phyloP scores from a whole-genome alignment of 2,113 vertebrate species.

The Platichthys flesus region DNA sequence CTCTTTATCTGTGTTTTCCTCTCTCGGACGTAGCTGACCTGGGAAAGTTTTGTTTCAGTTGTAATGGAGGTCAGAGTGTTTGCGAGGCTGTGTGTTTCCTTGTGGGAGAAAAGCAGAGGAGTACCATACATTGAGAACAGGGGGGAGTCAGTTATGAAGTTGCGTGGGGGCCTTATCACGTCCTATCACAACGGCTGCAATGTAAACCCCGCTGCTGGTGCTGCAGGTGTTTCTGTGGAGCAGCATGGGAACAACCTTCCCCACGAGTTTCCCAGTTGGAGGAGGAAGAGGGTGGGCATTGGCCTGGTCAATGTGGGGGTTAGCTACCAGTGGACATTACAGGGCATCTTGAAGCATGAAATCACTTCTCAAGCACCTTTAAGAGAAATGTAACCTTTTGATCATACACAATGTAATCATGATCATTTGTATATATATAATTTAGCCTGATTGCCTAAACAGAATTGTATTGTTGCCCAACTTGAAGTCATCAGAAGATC shows the following conservation, averaged over 20 bases:
- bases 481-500: no score
- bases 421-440: no score
- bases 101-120: slow-evolving; percentile 57
- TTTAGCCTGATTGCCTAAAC: no score
- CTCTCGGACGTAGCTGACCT: slow-evolving; percentile 67
- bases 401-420: no score
- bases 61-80: slow-evolving; percentile 78
- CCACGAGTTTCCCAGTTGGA: slow-evolving; percentile 67
- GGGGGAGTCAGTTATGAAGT: slow-evolving; percentile 52
- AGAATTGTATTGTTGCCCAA: no score
- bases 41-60: slow-evolving; percentile 78
- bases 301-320: slow-evolving; percentile 1
- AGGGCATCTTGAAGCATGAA: slow-evolving; percentile 11
- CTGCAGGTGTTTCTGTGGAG: slow-evolving; percentile 78
- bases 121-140: slow-evolving; percentile 30
- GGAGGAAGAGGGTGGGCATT: neutral
- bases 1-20: slow-evolving; percentile 77
- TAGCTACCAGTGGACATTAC: slow-evolving; percentile 10
- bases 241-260: slow-evolving; percentile 81
- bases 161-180: slow-evolving; percentile 56
- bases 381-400: no score
- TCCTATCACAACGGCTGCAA: slow-evolving; percentile 63
- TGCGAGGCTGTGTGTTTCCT: slow-evolving; percentile 43
- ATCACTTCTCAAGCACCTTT: neutral
- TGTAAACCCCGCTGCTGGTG: slow-evolving; percentile 54